These are phyloP conservation scores for Zygothrica quintamaculata DNA, from an alignment of 2,888 invertebrate genomes.

Conservation along the genomic window DNA sequence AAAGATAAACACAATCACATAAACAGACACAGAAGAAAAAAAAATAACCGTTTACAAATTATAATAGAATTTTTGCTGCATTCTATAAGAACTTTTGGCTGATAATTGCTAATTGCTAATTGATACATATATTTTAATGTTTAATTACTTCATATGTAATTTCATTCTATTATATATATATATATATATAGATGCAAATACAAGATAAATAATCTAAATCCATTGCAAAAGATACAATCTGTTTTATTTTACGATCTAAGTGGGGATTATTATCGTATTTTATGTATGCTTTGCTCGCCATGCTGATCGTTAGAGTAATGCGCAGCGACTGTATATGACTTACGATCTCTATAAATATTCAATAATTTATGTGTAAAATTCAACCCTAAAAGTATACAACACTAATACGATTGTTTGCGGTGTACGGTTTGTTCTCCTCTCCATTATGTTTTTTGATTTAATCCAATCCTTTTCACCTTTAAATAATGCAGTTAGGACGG, in stretches of 20 bases:
- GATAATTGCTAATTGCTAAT: constrained; percentile 24
- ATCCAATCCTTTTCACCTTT: too few relatives aligned
- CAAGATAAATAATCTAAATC: constrained; percentile 69
- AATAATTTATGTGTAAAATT: not conserved
- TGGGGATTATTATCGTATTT: too few relatives aligned
- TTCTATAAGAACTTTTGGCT: constrained; percentile 28
- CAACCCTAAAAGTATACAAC: constrained; percentile 1
- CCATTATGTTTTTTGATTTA: too few relatives aligned
- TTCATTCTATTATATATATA: too few relatives aligned
- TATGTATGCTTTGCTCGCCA: too few relatives aligned
- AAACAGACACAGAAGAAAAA: too few relatives aligned
- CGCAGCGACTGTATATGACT: too few relatives aligned
- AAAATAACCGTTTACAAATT: constrained; percentile 49
- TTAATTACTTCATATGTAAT: constrained; percentile 62
- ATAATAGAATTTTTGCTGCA: constrained; percentile 36
- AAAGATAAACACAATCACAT: too few relatives aligned
- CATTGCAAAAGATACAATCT: constrained; percentile 59
- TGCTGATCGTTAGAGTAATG: too few relatives aligned
- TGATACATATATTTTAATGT: constrained; percentile 54
- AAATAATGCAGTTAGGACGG: too few relatives aligned
- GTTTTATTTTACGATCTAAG: not conserved
- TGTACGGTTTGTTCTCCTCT: too few relatives aligned
- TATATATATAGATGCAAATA: constrained; percentile 59
- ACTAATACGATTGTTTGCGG: not conserved
- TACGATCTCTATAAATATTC: too few relatives aligned